Evolutionary conservation across 1,140 invertebrate species (phyloP).

Genomic region (Lepidotrigona ventralis): DNA sequence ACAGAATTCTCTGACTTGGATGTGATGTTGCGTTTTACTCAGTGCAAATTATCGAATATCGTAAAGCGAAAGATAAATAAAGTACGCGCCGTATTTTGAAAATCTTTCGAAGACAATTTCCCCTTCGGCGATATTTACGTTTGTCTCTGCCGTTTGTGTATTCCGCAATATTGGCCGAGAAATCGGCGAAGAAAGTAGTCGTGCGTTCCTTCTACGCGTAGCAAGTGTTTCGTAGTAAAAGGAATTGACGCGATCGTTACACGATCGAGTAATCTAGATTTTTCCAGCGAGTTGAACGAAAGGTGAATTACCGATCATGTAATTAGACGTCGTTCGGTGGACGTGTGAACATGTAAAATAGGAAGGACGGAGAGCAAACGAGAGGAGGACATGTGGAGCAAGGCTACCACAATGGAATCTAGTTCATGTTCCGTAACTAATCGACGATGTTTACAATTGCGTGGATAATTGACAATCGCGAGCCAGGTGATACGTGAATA

Average conservation of each 20-base stretch:
- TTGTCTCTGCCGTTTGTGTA: background rate
- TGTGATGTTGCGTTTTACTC: too few species aligned
- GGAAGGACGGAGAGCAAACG: background rate
- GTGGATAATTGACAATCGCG: slow-evolving; percentile 2
- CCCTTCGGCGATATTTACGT: background rate
- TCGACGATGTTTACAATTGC: slow-evolving; percentile 21
- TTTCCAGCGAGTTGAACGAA: background rate
- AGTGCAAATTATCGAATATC: too few species aligned
- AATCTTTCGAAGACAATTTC: background rate
- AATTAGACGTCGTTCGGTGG: slow-evolving; percentile 40
- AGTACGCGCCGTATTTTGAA: background rate
- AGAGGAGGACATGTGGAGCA: slow-evolving; percentile 34
- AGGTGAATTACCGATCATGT: slow-evolving; percentile 20
- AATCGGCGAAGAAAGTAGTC: background rate
- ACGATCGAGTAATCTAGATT: slow-evolving; percentile 41
- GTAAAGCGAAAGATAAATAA: too few species aligned
- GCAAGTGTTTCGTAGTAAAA: slow-evolving; percentile 18
- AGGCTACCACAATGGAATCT: slow-evolving; percentile 18
- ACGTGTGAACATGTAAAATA: slow-evolving; percentile 31
- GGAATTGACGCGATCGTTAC: slow-evolving; percentile 48
- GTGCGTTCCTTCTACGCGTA: background rate
- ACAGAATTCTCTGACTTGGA: too few species aligned
- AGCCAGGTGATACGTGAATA: background rate
- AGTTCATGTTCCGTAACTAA: slow-evolving; percentile 20
- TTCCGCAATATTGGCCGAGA: background rate